A percentile compares a stretch with the other conserved stretches of the same genome.
Conservation (phyloP, 2,113 vertebrate species). For the Tachycineta bicolor region DNA sequence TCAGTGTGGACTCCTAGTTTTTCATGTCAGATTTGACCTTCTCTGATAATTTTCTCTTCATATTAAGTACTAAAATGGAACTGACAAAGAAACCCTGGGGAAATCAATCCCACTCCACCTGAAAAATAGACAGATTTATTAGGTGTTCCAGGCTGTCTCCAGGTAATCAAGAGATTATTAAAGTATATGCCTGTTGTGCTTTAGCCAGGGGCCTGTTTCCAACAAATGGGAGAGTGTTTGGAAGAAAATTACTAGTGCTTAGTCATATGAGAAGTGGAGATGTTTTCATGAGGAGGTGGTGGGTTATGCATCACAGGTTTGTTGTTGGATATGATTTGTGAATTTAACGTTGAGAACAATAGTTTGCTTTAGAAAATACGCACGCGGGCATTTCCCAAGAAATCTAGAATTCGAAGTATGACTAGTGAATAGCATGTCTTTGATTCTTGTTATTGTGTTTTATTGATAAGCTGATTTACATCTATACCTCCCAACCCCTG, state of each 20-base stretch:
- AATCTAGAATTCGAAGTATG: not conserved
- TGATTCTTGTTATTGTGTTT: not conserved
- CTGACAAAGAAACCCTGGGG: conserved; percentile 46
- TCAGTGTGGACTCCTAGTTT: conserved; percentile 13
- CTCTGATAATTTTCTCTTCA: conserved; percentile 55
- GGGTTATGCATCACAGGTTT: not conserved
- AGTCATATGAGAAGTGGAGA: conserved; percentile 23
- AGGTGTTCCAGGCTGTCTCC: conserved; percentile 48
- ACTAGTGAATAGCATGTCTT: not conserved
- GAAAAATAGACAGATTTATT: conserved; percentile 61
- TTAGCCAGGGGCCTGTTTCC: conserved; percentile 36
- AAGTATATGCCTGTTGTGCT: conserved; percentile 32
- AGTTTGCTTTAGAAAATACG: not conserved
- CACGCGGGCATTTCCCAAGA: not conserved
- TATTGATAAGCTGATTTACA: not conserved
- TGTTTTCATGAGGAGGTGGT: conserved; percentile 1
- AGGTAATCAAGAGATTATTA: conserved; percentile 65
- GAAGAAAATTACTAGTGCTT: conserved; percentile 47
- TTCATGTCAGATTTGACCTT: conserved; percentile 55
- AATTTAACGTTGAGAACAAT: not conserved
- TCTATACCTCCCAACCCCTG: not conserved
- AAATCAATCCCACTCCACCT: conserved; percentile 65
- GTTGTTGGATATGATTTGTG: not conserved
- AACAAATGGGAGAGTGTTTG: conserved; percentile 20
- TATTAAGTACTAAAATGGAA: conserved; percentile 43